Conservation (phyloP, 1,140 invertebrate genomes). For the Lamellibrachia luymesi region DNA sequence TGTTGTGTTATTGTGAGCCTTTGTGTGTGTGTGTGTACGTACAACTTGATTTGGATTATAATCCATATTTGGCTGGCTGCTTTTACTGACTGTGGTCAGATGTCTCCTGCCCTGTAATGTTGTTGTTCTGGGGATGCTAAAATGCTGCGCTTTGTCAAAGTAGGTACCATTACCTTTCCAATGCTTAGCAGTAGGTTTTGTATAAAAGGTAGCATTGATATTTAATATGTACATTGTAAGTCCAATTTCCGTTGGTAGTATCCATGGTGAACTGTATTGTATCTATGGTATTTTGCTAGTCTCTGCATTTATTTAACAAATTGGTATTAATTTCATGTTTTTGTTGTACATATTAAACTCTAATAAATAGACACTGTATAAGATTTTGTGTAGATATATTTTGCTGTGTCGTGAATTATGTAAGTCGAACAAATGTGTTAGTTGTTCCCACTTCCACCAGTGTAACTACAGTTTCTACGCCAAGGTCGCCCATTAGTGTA, state of each 20-base stretch:
- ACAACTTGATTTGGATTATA: no score
- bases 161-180: background rate
- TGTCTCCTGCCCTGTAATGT: no score
- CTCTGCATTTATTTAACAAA: background rate
- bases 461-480: no score
- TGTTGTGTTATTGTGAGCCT: background rate
- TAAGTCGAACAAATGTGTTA: no score
- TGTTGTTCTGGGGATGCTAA: background rate
- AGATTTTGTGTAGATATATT: background rate
- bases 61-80: no score
- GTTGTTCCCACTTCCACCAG: no score
- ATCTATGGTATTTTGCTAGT: background rate
- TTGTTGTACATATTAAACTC: constrained; percentile 1
- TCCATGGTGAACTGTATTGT: background rate
- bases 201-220: constrained; percentile 2
- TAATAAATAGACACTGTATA: background rate
- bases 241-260: background rate
- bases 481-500: no score
- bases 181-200: background rate
- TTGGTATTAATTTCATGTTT: background rate
- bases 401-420: background rate
- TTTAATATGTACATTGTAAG: constrained; percentile 1
- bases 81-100: no score
- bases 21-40: background rate
- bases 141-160: no score